Evolutionary conservation across 2,113 vertebrate species (phyloP).

Genomic region (Pygoscelis adeliae): DNA sequence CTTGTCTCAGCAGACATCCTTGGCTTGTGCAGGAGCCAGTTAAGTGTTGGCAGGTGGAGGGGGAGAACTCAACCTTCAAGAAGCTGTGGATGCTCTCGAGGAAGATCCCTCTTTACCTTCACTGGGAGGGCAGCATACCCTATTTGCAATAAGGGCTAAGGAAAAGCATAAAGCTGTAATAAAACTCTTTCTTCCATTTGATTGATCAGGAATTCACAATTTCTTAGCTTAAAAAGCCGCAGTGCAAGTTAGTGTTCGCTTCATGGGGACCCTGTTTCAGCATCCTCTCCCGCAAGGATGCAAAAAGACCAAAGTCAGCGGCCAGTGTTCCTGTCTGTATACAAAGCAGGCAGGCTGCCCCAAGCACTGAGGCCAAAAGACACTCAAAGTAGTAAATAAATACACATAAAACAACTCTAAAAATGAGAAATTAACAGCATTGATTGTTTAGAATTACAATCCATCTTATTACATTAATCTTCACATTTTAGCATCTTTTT

Average conservation of each 20-base stretch:
- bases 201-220: neutral
- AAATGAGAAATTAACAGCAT: constrained; percentile 12
- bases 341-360: neutral
- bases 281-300: neutral
- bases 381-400: constrained; percentile 48
- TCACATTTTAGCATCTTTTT: constrained; percentile 28
- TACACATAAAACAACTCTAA: constrained; percentile 37
- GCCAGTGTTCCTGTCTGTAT: neutral
- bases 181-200: neutral
- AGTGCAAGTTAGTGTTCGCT: constrained; percentile 20
- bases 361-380: constrained; percentile 5
- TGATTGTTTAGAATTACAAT: constrained; percentile 41
- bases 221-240: neutral
- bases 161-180: neutral
- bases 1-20: neutral
- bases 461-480: constrained; percentile 10
- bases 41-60: neutral
- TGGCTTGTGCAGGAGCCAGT: neutral
- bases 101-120: neutral
- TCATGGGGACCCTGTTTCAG: neutral
- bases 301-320: neutral
- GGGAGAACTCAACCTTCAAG: neutral
- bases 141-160: neutral
- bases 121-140: neutral
- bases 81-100: accelerated